Base-by-base conservation (phyloP, 1,140 invertebrate species). In the Tyrophagus putrescentiae region DNA sequence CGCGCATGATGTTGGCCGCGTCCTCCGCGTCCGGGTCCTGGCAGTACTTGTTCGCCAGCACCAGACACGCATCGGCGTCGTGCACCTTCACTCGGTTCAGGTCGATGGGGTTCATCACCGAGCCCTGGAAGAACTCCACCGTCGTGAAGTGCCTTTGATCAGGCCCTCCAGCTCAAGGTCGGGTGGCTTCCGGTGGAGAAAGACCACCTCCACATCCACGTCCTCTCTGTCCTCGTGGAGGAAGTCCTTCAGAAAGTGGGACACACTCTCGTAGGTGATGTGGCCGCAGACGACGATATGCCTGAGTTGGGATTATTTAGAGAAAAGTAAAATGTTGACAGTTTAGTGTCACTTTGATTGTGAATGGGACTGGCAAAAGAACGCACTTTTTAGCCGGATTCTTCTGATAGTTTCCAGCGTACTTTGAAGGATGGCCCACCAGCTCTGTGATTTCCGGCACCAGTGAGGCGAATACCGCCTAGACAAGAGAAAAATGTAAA, bases 241-340 rank as follows among this genome's bases (percentile, higher is more conserved):
- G 79, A 99, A 99, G 80, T 99, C 96, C 81, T 98, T 97, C 70
- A 99, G 83, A 78, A 99, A 99, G 79, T 98, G 96, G 68, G 89
- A 94, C 65, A 99, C 95, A 66, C 94, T 98, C 77, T 98, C 94
- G 77, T 95, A 99, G 62, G 95, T 99, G 75, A 99, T 99, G 76
- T 99, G 92, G 69, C 96, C 96, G 80, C 95, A 99, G 68, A 98
- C 94, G 72, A 99, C 93, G 75, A 98, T 98, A 79, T 98, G 95
- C 82, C 95, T 98, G 80, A 9, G 36, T 27, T 1, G 2, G 52
- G 9, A 54, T 54, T 39, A 5, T 7, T 54, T 54, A 3, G 13
- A 56, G 32, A 9, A 56, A 56, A 56, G 1, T 16, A 29, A 56
- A 16, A 11, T 34, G 32, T 39, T 45, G 2, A 32, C 16, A n/a